Percentiles rank a stretch among this genome's conserved stretches.
Evolutionary conservation across 2,888 invertebrate species (phyloP).

Genomic region (Branchellion lobata): DNA sequence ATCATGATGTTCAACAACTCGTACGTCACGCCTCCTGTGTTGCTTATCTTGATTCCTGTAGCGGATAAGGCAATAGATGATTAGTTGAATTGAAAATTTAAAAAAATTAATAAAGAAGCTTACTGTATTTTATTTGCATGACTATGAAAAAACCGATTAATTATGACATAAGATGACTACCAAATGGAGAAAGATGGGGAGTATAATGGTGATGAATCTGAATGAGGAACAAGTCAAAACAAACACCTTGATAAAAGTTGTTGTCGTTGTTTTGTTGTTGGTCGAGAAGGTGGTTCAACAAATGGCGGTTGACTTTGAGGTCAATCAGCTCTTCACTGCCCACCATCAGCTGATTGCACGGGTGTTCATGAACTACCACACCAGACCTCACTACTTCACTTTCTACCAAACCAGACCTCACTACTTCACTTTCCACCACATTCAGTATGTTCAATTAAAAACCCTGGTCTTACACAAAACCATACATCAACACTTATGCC

Average conservation of each 20-base stretch:
- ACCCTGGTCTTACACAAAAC: not conserved
- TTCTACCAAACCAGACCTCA: too few species aligned
- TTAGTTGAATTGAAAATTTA: not conserved
- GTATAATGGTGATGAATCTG: too few species aligned
- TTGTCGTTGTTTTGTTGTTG: not conserved
- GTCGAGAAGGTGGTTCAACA: not conserved
- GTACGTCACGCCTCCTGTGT: not conserved
- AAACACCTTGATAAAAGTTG: constrained; percentile 9
- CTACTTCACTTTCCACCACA: too few species aligned
- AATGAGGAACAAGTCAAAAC: too few species aligned
- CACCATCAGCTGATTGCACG: constrained; percentile 2
- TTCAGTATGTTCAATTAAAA: too few species aligned
- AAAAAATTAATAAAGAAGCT: not conserved
- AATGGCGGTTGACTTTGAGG: constrained; percentile 3
- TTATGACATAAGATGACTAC: too few species aligned
- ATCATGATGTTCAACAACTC: constrained; percentile 1
- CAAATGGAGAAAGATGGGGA: too few species aligned
- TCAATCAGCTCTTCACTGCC: constrained; percentile 2
- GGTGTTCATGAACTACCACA: too few species aligned
- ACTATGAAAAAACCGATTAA: too few species aligned
- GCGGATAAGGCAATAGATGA: not conserved
- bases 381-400: too few species aligned
- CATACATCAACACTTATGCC: not conserved
- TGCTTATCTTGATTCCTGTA: constrained; percentile 7
- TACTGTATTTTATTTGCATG: not conserved